phyloP scores from a whole-genome alignment of 2,797 vertebrate genomes.

The Anabacerthia variegaticeps region DNA sequence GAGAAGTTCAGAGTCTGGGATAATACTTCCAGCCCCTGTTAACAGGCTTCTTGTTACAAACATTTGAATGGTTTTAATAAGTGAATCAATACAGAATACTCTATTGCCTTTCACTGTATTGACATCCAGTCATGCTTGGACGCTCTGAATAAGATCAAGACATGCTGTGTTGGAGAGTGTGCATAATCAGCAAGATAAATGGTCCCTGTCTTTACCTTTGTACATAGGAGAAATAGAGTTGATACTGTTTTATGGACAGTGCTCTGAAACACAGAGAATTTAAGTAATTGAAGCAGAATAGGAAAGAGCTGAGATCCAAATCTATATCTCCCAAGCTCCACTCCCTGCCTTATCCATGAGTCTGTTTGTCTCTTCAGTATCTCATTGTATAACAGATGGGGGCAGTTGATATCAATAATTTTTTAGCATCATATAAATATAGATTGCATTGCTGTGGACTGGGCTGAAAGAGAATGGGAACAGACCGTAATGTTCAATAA shows the following conservation, averaged over 20 bases:
- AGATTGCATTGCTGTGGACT: slow-evolving; percentile 30
- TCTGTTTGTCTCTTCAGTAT: not conserved
- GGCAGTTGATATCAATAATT: not conserved
- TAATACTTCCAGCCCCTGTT: not conserved
- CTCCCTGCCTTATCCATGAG: not conserved
- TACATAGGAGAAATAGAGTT: not conserved
- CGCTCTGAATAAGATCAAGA: not conserved
- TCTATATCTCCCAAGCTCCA: not conserved
- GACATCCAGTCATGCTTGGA: not conserved
- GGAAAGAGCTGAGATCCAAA: not conserved
- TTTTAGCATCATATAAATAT: slow-evolving; percentile 40
- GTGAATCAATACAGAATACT: not conserved
- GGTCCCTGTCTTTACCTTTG: not conserved
- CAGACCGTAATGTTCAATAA: not conserved
- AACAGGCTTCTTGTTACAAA: not conserved
- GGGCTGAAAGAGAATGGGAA: not conserved
- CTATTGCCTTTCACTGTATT: not conserved
- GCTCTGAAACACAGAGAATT: not conserved
- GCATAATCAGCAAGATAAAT: not conserved
- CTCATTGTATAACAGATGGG: not conserved
- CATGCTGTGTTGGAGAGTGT: not conserved
- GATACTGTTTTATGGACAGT: not conserved
- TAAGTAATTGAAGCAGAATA: not conserved
- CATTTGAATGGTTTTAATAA: not conserved
- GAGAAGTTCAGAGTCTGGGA: not conserved